Percentiles rank a stretch among this genome's conserved stretches.
These are phyloP conservation scores for Sclerodermus sp. DNA, from an alignment of 2,888 invertebrate genomes.

Conservation along the genomic window DNA sequence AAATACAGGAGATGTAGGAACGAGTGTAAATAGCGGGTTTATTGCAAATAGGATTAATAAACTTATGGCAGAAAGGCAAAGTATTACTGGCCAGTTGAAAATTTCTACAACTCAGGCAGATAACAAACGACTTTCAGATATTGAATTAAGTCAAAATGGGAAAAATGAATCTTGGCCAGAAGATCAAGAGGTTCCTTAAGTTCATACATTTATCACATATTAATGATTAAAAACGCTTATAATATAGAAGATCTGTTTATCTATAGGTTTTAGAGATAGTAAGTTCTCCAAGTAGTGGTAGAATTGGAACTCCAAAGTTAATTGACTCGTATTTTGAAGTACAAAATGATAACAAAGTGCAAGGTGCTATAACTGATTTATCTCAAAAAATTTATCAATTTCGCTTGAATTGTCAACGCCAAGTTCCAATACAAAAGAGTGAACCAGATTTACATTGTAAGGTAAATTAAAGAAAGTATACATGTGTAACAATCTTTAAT, in stretches of 20 bases:
- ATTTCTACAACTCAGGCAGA: slow-evolving; percentile 20
- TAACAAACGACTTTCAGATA: slow-evolving; percentile 26
- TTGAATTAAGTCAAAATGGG: slow-evolving; percentile 41
- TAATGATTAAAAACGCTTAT: not conserved
- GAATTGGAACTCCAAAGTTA: slow-evolving; percentile 22
- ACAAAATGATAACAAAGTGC: slow-evolving; percentile 28
- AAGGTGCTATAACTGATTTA: slow-evolving; percentile 52
- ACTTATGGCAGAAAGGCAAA: slow-evolving; percentile 31
- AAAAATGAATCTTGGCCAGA: slow-evolving; percentile 51
- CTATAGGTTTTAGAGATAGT: slow-evolving; percentile 50
- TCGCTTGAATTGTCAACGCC: slow-evolving; percentile 68
- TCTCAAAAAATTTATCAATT: slow-evolving; percentile 63
- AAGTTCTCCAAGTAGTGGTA: slow-evolving; percentile 34
- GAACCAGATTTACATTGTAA: slow-evolving; percentile 24
- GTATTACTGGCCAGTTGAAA: slow-evolving; percentile 31
- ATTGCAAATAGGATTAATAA: slow-evolving; percentile 31
- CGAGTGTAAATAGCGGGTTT: slow-evolving; percentile 20
- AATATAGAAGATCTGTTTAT: too few species aligned
- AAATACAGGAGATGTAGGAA: slow-evolving; percentile 16
- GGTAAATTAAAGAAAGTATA: slow-evolving; percentile 24
- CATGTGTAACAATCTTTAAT: too few species aligned
- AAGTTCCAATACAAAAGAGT: slow-evolving; percentile 42
- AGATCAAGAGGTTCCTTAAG: slow-evolving; percentile 48
- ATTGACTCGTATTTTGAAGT: slow-evolving; percentile 22
- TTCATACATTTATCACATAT: slow-evolving; percentile 3